A percentile compares a stretch with the other conserved stretches of the same genome.
Conservation (phyloP, 1,140 invertebrate genomes). For the Aphis craccivora region DNA sequence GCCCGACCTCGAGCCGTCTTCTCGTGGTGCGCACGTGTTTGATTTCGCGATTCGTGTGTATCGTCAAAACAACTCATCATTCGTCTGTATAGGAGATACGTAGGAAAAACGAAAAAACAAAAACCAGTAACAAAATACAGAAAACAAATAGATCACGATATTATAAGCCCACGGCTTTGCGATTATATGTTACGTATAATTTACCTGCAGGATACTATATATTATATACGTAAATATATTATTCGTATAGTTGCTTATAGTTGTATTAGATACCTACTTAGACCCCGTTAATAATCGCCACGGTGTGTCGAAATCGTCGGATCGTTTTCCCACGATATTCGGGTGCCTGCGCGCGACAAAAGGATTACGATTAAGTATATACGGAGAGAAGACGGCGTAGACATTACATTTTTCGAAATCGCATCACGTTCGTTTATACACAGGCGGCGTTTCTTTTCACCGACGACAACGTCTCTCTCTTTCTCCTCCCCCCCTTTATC, state of each 20-base stretch:
- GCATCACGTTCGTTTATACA: slow-evolving; percentile 43
- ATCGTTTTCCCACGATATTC: slow-evolving; percentile 47
- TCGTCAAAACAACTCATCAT: neutral
- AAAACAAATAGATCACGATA: neutral
- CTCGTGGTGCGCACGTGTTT: neutral
- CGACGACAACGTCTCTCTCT: neutral
- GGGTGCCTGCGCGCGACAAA: slow-evolving; percentile 22
- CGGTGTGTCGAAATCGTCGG: slow-evolving; percentile 9
- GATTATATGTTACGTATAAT: neutral
- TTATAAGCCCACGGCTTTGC: neutral
- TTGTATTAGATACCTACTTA: neutral
- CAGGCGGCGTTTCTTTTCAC: neutral
- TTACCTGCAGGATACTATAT: too few species aligned
- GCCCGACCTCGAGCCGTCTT: neutral
- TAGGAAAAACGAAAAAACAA: neutral
- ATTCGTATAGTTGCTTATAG: too few species aligned
- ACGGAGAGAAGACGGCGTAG: slow-evolving; percentile 1
- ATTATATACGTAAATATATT: too few species aligned
- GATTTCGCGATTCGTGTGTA: neutral
- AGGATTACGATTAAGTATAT: slow-evolving; percentile 2
- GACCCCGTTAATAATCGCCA: slow-evolving; percentile 19
- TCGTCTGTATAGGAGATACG: neutral
- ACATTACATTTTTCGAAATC: slow-evolving; percentile 50
- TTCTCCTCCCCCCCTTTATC: too few species aligned
- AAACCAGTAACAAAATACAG: neutral